Evolutionary conservation across 2,113 vertebrate genomes (phyloP).

Genomic region (Phyllostomus discolor): DNA sequence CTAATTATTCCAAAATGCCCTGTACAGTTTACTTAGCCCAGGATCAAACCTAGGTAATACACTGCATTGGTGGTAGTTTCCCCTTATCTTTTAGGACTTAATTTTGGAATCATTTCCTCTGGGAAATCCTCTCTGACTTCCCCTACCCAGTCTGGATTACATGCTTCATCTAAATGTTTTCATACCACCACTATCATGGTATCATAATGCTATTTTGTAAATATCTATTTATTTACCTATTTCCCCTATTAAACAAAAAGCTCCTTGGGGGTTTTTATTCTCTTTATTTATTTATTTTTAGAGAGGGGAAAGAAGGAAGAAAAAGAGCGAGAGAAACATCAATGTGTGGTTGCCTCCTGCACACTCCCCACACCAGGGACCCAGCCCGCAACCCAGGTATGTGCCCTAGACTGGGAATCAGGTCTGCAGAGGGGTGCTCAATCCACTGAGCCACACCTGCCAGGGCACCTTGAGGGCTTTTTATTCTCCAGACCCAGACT

Average conservation of each 20-base stretch:
- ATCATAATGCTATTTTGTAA: background rate
- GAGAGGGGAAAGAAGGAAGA: too few relatives aligned
- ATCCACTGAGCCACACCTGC: too few relatives aligned
- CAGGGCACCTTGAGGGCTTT: background rate
- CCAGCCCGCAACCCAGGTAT: too few relatives aligned
- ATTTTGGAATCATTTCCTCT: background rate
- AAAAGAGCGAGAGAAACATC: too few relatives aligned
- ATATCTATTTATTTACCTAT: background rate
- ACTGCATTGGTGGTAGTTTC: background rate
- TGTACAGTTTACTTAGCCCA: background rate
- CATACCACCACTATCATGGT: background rate
- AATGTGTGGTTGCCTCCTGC: too few relatives aligned
- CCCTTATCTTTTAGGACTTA: background rate
- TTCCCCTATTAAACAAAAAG: background rate
- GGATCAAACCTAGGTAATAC: background rate
- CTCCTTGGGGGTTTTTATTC: background rate
- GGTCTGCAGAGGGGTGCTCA: too few relatives aligned
- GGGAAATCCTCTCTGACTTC: background rate
- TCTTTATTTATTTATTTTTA: too few relatives aligned
- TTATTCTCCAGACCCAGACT: background rate
- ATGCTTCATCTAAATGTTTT: background rate
- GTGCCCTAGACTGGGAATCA: too few relatives aligned
- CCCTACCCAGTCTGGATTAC: background rate
- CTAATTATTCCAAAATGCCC: background rate
- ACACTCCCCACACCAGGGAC: too few relatives aligned